These are phyloP conservation scores for Mylabris sibirica DNA, from an alignment of 2,888 invertebrate species.

Conservation along the genomic window DNA sequence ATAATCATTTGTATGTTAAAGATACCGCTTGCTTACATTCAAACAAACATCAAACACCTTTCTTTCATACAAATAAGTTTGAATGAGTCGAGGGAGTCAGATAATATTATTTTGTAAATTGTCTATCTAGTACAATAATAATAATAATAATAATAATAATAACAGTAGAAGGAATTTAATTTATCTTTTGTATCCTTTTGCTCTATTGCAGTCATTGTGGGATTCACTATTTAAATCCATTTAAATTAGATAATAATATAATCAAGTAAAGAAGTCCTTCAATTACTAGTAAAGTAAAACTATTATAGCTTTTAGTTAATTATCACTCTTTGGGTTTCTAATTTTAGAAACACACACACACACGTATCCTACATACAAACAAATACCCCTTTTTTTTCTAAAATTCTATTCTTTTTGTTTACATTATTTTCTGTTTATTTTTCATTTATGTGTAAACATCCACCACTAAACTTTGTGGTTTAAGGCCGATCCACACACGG, in stretches of 20 bases:
- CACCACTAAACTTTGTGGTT: not conserved
- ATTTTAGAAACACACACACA: constrained; percentile 5
- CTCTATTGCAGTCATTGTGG: not conserved
- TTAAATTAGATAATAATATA: constrained; percentile 4
- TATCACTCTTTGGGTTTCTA: constrained; percentile 13
- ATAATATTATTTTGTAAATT: not conserved
- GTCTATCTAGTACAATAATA: too few species aligned
- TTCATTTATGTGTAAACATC: constrained; percentile 9
- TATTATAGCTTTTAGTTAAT: constrained; percentile 12
- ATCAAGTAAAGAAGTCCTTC: constrained; percentile 11
- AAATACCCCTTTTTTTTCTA: not conserved
- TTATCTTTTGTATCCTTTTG: not conserved
- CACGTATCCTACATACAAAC: not conserved
- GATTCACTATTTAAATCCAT: not conserved
- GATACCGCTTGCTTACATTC: not conserved
- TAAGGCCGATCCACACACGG: too few species aligned
- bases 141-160: too few species aligned
- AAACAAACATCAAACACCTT: not conserved
- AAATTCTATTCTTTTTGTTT: constrained; percentile 4
- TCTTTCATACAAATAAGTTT: not conserved
- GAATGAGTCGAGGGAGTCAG: too few species aligned
- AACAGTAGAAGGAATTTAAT: not conserved
- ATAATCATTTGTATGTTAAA: not conserved
- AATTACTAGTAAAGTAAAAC: constrained; percentile 8
- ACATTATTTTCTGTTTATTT: constrained; percentile 7